These are phyloP conservation scores for Girardia tigrina DNA, from an alignment of 2,888 invertebrate genomes.

Conservation along the genomic window DNA sequence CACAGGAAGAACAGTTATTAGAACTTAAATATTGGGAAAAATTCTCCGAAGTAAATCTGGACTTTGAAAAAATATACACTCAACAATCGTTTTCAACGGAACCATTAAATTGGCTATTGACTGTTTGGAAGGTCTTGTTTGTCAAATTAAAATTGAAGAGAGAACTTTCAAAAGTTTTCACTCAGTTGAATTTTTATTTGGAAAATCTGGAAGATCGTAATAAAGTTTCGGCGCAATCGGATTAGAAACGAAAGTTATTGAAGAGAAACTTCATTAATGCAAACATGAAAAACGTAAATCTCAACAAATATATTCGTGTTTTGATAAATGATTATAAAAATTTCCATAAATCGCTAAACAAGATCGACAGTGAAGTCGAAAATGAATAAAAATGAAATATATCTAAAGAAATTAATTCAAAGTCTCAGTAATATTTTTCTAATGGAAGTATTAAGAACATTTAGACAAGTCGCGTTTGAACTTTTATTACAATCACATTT, in stretches of 20 bases:
- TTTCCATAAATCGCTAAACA: neutral
- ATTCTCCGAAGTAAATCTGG: neutral
- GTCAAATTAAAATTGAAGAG: neutral
- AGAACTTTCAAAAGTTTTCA: neutral
- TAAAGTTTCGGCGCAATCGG: neutral
- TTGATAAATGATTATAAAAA: neutral
- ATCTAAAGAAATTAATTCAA: no score
- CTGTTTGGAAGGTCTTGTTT: no score
- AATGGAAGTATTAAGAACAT: no score
- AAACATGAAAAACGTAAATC: neutral
- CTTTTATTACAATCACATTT: no score
- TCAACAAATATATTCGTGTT: neutral
- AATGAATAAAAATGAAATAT: no score
- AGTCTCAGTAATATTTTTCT: no score
- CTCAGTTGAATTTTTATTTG: neutral
- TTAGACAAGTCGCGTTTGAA: no score
- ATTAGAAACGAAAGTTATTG: neutral
- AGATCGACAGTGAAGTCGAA: neutral
- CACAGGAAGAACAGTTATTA: neutral
- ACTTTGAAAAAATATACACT: neutral
- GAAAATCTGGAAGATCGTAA: neutral
- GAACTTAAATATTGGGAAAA: constrained; percentile 9
- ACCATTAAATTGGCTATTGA: no score
- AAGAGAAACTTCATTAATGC: neutral
- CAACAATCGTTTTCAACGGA: neutral